phyloP scores from a whole-genome alignment of 35 echinoderm and acorn worm genomes.

The Apostichopus japonicus region DNA sequence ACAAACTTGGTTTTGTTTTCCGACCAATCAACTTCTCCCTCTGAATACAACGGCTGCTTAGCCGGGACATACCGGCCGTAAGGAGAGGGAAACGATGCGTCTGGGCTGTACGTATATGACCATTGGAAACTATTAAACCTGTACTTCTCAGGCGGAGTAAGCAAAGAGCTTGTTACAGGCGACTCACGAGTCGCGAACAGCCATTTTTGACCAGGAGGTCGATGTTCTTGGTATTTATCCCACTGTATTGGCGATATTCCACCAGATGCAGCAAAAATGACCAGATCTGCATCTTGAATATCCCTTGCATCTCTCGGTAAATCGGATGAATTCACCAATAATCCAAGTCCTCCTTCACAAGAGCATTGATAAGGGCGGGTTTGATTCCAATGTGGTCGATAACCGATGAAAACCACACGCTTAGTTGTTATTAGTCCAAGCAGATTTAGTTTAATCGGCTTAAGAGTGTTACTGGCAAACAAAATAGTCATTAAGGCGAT shows the following conservation, averaged over 20 bases:
- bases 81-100: neutral
- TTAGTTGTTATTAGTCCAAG: slow-evolving; percentile 5
- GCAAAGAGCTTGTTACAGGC: neutral
- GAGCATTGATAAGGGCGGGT: slow-evolving; percentile 6
- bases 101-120: slow-evolving; percentile 26
- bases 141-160: slow-evolving; percentile 24
- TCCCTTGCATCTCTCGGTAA: slow-evolving; percentile 7
- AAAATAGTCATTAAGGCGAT: neutral
- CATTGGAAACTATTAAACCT: slow-evolving; percentile 34
- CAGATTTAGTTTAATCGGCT: neutral
- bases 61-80: slow-evolving; percentile 22
- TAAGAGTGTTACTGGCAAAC: neutral
- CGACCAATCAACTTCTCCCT: slow-evolving; percentile 8
- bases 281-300: slow-evolving; percentile 22
- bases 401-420: slow-evolving; percentile 24
- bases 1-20: slow-evolving; percentile 61
- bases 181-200: slow-evolving; percentile 27
- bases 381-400: slow-evolving; percentile 17
- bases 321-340: slow-evolving; percentile 37
- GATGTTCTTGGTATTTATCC: slow-evolving; percentile 11
- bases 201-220: slow-evolving; percentile 41
- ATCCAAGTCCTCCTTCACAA: neutral
- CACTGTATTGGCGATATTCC: neutral
- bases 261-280: neutral
- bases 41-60: neutral